Evolutionary conservation across 1,140 invertebrate genomes (phyloP), one percentile per base, ranked within the genome.

Genomic region (Zaprionus taronus): DNA sequence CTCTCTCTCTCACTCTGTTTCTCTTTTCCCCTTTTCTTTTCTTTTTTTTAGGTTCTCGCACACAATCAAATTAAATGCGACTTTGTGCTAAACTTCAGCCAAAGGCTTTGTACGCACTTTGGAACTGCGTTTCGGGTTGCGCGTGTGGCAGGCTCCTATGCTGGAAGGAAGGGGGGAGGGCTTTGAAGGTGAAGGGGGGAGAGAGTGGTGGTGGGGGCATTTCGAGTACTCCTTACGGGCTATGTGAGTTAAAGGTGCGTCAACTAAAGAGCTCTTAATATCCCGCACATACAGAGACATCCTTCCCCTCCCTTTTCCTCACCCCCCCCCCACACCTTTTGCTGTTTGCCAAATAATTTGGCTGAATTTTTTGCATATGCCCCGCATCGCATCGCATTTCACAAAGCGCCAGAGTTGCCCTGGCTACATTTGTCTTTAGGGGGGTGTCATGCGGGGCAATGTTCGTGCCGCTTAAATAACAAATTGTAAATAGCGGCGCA

Each of bases 401-500:
- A 77, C 41, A 72, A 72, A 71, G 71, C 56, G 20, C 47, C 41
- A 22, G 38, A 67, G 68, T 66, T 77, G 62, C 44, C 44, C 38
- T 26, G 60, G 53, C 60, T 24, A 76, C 60, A 7, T 24, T 11
- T 20, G n/a, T 4, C 12, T 14, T 36, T n/a, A n/a, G 12, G 22
- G 20, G 36, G 9, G 26, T 15, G 20, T 22, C 4, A 2, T 41
- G 38, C 15, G n/a, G 2, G 31, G 3, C 31, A 9, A 9, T 71
- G 53, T 65, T 44, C 57, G 41, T 60, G 41, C 49, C 57, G 61
- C 62, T 63, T 72, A 79, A 81, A 76, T 82, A 84, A 72, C 67
- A 77, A 87, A 87, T 87, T 87, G 70, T 83, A 83, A 86, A 87
- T 87, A 80, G 80, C 72, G 70, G 73, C 67, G 66, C 83, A 80